Base-by-base conservation (phyloP, 2,888 invertebrate genomes). In the Carpatolechia fugitivella region DNA sequence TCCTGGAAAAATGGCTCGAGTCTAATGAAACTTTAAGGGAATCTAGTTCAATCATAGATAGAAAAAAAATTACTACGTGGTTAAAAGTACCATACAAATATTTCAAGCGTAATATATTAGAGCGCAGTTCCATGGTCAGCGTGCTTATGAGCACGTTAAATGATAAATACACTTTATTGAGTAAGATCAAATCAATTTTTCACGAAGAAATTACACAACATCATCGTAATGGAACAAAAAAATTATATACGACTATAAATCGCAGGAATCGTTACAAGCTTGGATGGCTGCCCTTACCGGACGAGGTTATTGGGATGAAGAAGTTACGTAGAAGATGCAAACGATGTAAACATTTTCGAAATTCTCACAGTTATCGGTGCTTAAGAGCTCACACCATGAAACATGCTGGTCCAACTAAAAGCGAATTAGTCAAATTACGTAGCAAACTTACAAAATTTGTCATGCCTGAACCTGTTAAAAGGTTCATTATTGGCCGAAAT, bases 361-460 rank as follows among this genome's bases (percentile, higher is more conserved):
- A 46, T 0, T 86, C 85, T 0, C 85, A 85, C 38, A 85, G 85
- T 56, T 88, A 86, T 55, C 65, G 85, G 0, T 87, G 86, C 20
- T 80, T 88, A 80, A 66, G 87, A 8, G 65, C 72, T 0, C 78
- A 82, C 4, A 81, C 74, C 0, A 85, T 88, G 85, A 72, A 63
- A 1, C 36, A 73, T 0, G 87, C 87, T 1, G 87, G 87, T 1
- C 87, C 87, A 0, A 86, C 86, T 0, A 66, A 60, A 0, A 83
- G 81, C 74, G 50, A 50, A 38, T 14, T 50, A 10, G 20, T 7
- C 10, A 7, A 20, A 16, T 31, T 47, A 8, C 16, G 47, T 30
- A 10, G 16, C 14, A 47, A 47, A 16, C 10, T 31, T 4, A 13
- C 16, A 8, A 47, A 33, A 0, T 5, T 29, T n/a, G 0, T 51